A percentile compares a stretch with the other conserved stretches of the same genome.
Conservation (phyloP, 2,113 vertebrate species). For the Campylomormyrus numenius region DNA sequence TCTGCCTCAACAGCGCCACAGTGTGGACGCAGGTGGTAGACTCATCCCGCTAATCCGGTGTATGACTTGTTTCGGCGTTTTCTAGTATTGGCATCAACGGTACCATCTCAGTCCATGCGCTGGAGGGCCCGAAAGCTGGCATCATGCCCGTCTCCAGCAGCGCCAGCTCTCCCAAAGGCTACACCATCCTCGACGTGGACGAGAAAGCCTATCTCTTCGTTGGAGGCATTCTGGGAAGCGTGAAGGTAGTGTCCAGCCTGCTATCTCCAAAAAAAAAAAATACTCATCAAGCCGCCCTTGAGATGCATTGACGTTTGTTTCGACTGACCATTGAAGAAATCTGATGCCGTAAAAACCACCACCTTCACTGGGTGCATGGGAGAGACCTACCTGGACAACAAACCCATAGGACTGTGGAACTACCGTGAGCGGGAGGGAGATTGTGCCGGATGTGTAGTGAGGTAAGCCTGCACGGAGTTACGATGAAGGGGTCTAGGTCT, state of each 20-base stretch:
- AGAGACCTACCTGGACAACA: conserved; percentile 84
- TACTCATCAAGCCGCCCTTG: background rate
- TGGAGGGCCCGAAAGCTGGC: conserved; percentile 83
- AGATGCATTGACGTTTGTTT: background rate
- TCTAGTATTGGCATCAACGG: conserved; percentile 83
- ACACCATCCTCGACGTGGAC: conserved; percentile 89
- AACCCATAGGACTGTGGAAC: conserved; percentile 95
- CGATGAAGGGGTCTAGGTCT: background rate
- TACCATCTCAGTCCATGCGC: conserved; percentile 79
- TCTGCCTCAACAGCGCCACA: background rate
- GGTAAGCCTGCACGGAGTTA: conserved; percentile 52
- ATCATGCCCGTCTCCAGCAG: conserved; percentile 68
- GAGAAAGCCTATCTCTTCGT: conserved; percentile 91
- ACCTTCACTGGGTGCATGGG: conserved; percentile 96
- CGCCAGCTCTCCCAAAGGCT: conserved; percentile 72
- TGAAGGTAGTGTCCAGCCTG: conserved; percentile 68
- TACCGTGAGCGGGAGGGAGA: conserved; percentile 87
- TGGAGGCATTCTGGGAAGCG: conserved; percentile 78
- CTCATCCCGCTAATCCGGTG: background rate
- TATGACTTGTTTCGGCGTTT: conserved; percentile 18
- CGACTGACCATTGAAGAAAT: conserved; percentile 65
- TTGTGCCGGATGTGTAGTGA: conserved; percentile 88
- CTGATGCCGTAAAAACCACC: conserved; percentile 79
- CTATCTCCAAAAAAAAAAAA: background rate
- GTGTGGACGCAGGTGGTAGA: background rate